Conservation (phyloP, 2,888 invertebrate genomes). For the Morpho deidamia region DNA sequence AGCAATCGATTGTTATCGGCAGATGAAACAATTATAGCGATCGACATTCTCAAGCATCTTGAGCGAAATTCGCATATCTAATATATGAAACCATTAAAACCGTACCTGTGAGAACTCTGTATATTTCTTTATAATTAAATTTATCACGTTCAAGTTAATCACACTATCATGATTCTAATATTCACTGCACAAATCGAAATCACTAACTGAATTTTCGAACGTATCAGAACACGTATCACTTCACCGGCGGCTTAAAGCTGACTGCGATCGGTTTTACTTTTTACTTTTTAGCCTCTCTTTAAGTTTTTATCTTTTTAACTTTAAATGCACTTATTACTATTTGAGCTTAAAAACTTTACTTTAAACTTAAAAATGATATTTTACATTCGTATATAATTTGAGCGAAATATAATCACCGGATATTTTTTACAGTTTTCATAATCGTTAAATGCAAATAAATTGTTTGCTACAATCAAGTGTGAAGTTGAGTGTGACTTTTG, state of each 20-base stretch:
- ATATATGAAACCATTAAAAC: constrained; percentile 9
- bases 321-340: background rate
- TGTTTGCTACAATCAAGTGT: background rate
- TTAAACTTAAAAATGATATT: too few species aligned
- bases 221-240: constrained; percentile 5
- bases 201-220: constrained; percentile 1
- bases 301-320: constrained; percentile 11
- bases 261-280: constrained; percentile 14
- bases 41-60: constrained; percentile 59
- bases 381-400: too few species aligned
- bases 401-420: too few species aligned
- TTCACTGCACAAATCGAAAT: constrained; percentile 34
- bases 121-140: constrained; percentile 5
- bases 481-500: too few species aligned
- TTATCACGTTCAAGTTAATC: too few species aligned
- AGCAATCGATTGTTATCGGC: constrained; percentile 45
- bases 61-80: constrained; percentile 48
- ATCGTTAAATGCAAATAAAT: background rate
- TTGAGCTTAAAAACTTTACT: too few species aligned
- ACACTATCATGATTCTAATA: constrained; percentile 39
- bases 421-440: too few species aligned
- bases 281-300: constrained; percentile 2
- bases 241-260: constrained; percentile 5
- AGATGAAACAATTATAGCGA: constrained; percentile 61
- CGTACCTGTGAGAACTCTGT: constrained; percentile 25